Base-by-base conservation (phyloP, 1,140 invertebrate species). In the Drosophila funebris region DNA sequence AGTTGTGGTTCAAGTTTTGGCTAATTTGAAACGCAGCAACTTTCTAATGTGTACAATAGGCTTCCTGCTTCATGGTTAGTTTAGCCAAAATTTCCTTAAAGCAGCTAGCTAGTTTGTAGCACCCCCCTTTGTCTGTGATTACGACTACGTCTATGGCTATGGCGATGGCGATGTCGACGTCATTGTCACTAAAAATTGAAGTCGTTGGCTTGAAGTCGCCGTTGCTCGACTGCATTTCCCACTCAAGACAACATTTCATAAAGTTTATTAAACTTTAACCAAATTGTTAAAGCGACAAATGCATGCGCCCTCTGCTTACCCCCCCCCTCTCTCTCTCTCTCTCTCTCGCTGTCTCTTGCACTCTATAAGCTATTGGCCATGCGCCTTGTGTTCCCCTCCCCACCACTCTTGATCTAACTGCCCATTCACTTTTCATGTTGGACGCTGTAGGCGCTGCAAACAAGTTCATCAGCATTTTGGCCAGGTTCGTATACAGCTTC, bases 201-300 rank as follows among this genome's bases (percentile, higher is more conserved):
- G 81, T 84, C 81, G 76, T 76, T 75, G 61, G 27, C 57, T 29
- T 62, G 24, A 44, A 61, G 66, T 53, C 14, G 37, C 37, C 56
- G 46, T 20, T 14, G 48, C 50, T 33, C 29, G 54, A 78, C 78
- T 88, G 82, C 82, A 87, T 82, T 87, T 87, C 82, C 82, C 82
- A 82, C 83, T 87, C 83, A 72, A 68, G 83, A 82, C 83, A 82
- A 78, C 78, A 87, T 87, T 87, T 87, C 82, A 87, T 87, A 87
- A 87, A 88, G 82, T 87, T 87, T 87, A 87, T 87, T 87, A 87
- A 87, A 87, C 82, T 87, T 85, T 87, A 87, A 61, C 82, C 82
- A 87, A 87, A 87, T 87, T 87, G 82, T 87, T 87, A 82, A 81
- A 73, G 78, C 82, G 77, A 61, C 82, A 76, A 83, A 72, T 64